Percentiles rank a stretch among this genome's conserved stretches.
phyloP scores from a whole-genome alignment of 2,888 invertebrate species.

The Scaptomyza caliginosa region DNA sequence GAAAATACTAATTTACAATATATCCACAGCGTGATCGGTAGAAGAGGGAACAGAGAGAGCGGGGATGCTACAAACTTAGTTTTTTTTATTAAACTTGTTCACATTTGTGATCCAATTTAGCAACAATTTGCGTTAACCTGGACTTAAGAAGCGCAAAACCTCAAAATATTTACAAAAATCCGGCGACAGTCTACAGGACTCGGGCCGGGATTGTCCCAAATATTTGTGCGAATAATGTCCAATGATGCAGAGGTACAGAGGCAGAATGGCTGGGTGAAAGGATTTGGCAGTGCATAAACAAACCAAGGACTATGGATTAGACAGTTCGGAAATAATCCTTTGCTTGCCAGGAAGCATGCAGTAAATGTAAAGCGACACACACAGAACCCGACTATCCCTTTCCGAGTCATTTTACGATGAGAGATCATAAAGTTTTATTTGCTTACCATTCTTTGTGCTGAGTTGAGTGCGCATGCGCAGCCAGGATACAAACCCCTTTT shows the following conservation, averaged over 20 bases:
- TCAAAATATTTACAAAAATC: constrained; percentile 72
- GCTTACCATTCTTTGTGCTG: constrained; percentile 69
- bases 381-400: constrained; percentile 1
- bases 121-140: constrained; percentile 34
- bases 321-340: constrained; percentile 79
- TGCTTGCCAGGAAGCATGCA: constrained; percentile 74
- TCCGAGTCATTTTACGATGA: constrained; percentile 52
- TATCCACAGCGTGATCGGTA: constrained; percentile 19
- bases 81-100: too few species aligned
- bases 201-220: constrained; percentile 28
- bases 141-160: constrained; percentile 73
- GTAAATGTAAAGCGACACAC: constrained; percentile 45
- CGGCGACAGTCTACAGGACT: constrained; percentile 29
- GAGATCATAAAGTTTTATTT: constrained; percentile 68
- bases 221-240: constrained; percentile 35
- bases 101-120: constrained; percentile 53
- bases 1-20: constrained; percentile 77
- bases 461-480: constrained; percentile 61
- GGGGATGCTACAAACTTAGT: constrained; percentile 55
- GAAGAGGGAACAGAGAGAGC: neutral
- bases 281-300: constrained; percentile 65
- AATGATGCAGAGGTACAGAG: constrained; percentile 37
- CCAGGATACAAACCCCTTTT: constrained; percentile 68
- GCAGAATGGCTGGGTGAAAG: constrained; percentile 53
- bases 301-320: constrained; percentile 26